Conservation (phyloP, 2,797 vertebrate species). For the Oryzias sinensis region DNA sequence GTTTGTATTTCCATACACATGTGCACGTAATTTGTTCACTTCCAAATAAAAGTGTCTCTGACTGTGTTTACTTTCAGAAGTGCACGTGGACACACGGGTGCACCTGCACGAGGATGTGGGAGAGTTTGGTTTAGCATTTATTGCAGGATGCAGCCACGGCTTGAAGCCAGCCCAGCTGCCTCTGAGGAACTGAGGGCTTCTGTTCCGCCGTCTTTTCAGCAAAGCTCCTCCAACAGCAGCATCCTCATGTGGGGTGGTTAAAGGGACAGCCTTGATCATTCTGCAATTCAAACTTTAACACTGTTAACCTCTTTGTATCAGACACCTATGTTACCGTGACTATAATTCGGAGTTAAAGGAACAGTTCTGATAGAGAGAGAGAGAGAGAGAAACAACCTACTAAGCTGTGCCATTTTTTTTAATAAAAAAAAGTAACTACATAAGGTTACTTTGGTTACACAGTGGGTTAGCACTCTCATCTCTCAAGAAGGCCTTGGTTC, state of each 20-base stretch:
- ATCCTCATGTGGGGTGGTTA: constrained; percentile 14
- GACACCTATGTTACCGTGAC: too few relatives aligned
- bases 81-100: constrained; percentile 1
- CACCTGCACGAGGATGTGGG: constrained; percentile 18
- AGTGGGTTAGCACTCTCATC: too few relatives aligned
- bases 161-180: constrained; percentile 64
- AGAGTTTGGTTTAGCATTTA: constrained; percentile 40
- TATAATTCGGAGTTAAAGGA: too few relatives aligned
- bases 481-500: too few relatives aligned
- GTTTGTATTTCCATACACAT: constrained; percentile 15
- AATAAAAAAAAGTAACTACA: too few relatives aligned
- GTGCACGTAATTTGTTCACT: constrained; percentile 15
- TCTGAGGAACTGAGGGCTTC: constrained; percentile 54
- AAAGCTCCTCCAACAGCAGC: constrained; percentile 8
- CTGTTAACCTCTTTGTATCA: too few relatives aligned
- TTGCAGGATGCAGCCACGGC: constrained; percentile 25
- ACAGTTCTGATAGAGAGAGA: too few relatives aligned
- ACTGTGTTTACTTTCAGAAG: background rate
- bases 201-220: constrained; percentile 52
- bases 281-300: too few relatives aligned
- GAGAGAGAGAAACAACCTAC: too few relatives aligned
- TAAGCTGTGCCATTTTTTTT: too few relatives aligned
- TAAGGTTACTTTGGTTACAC: too few relatives aligned
- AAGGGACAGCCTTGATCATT: constrained; percentile 5
- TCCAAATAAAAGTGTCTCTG: constrained; percentile 6